Evolutionary conservation across 2,888 invertebrate species (phyloP), one percentile per base, ranked within the genome.

Genomic region (Poecilus cupreus): DNA sequence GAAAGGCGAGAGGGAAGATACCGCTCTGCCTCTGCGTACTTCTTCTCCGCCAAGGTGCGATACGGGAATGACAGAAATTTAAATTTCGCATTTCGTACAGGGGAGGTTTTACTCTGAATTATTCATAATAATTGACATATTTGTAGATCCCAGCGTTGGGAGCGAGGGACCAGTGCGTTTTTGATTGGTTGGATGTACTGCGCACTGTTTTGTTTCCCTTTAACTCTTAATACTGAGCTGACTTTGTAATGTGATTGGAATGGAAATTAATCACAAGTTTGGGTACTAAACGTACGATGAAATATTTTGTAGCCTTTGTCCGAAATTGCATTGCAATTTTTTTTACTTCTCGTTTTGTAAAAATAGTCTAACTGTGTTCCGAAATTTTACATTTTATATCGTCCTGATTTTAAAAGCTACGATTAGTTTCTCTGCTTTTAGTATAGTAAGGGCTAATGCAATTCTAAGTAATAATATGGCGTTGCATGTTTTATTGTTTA

Each of bases 111-210:
- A 54, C 37, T 54, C 39, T 80, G 54, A 80, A 80, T 80, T 80
- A 80, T 80, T 80, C 80, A 80, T 70, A 37, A 70, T 70, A 80
- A 80, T 80, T 80, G 80, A 70, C 80, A 80, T 72, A 80, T 80
- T 80, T 80, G 80, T 80, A 72, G 80, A 72, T 80, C 72, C 80
- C 72, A 37, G 22, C 18, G 13, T 51, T 26, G 32, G 32, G 51
- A 74, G 37, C 4, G 51, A 13, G 75, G 75, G 51, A 75, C n/a
- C 18, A 13, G 37, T 24, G 68, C 68, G 49, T 32, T 75, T 43
- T 51, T 75, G 75, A 75, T 51, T 32, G 51, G 75, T 13, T 72
- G 72, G 22, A 24, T 72, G 43, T 20, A 54, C 10, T 22, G 24
- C 16, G 18, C 32, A 46, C 22, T 22, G n/a, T 46, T 72, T 68